Conservation (phyloP, 2,797 vertebrate genomes). For the Pipistrellus kuhlii region DNA sequence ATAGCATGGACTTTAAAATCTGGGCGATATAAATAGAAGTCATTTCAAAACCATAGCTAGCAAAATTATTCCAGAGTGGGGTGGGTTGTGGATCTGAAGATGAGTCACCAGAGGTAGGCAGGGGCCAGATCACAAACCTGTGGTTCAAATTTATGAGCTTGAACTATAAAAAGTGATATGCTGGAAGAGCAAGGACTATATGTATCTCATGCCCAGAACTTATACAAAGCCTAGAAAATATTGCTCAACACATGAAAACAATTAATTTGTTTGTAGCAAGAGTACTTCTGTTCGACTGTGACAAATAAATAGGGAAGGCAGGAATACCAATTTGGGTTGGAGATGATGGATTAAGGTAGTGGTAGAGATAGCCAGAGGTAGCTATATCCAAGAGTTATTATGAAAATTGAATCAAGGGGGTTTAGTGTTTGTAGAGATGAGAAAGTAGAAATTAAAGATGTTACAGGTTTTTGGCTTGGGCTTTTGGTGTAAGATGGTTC, state of each 20-base stretch:
- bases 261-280: not conserved
- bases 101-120: not conserved
- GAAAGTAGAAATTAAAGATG: not conserved
- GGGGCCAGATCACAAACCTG: not conserved
- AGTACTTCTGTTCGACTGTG: not conserved
- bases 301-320: not conserved
- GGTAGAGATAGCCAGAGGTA: not conserved
- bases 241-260: constrained; percentile 14
- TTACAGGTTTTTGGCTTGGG: not conserved
- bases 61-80: not conserved
- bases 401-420: not conserved
- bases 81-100: not conserved
- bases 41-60: constrained; percentile 10
- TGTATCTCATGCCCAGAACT: not conserved
- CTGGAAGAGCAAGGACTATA: not conserved
- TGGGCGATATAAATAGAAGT: not conserved
- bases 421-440: not conserved
- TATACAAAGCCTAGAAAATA: not conserved
- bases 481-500: not conserved
- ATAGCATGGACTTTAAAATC: constrained; percentile 23
- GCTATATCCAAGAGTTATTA: not conserved
- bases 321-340: not conserved
- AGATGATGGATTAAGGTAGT: not conserved
- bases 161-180: not conserved
- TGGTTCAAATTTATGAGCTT: not conserved